A percentile compares a stretch with the other conserved stretches of the same genome.
phyloP scores from a whole-genome alignment of 2,797 vertebrate genomes.

The Crotalus adamanteus region DNA sequence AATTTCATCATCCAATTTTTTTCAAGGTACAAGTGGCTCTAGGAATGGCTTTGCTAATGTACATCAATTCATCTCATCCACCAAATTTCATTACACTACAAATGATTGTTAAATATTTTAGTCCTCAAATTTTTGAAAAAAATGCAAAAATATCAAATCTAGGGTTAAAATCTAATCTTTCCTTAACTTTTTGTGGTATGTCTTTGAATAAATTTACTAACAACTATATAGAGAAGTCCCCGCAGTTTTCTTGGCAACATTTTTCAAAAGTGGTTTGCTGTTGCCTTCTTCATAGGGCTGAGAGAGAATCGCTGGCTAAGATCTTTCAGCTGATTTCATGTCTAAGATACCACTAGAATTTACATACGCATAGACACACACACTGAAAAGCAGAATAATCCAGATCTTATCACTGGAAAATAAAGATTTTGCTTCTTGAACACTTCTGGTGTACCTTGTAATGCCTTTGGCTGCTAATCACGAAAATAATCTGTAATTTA shows the following conservation, averaged over 20 bases:
- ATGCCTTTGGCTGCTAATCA: neutral
- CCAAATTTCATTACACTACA: neutral
- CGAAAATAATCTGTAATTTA: neutral
- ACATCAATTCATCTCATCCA: neutral
- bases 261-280: neutral
- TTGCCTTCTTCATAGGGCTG: neutral
- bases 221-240: neutral
- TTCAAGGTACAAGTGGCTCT: neutral
- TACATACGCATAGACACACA: neutral
- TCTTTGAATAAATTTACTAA: neutral
- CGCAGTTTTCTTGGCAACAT: neutral
- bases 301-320: neutral
- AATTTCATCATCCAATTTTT: neutral
- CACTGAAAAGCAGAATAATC: neutral
- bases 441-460: neutral
- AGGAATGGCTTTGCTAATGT: neutral
- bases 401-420: neutral
- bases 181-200: neutral
- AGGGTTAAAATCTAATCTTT: neutral
- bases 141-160: neutral
- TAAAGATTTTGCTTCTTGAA: neutral
- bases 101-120: neutral
- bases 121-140: neutral
- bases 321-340: neutral
- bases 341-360: neutral